phyloP scores from a whole-genome alignment of 1,140 invertebrate genomes.

The Homarus americanus region DNA sequence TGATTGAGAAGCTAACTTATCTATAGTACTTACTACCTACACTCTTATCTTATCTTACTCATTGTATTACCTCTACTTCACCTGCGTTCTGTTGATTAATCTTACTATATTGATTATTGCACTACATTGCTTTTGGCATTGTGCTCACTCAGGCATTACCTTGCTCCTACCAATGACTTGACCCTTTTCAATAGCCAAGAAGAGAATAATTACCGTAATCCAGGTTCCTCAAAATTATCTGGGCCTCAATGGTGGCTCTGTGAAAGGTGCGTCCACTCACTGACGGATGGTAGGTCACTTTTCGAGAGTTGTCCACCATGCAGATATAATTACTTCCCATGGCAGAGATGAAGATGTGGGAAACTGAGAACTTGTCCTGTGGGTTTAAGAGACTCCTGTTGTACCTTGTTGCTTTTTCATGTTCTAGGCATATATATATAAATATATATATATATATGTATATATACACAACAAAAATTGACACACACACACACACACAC shows the following conservation, averaged over 20 bases:
- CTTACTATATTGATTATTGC: too few species aligned
- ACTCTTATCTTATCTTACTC: too few species aligned
- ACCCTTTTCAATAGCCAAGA: too few species aligned
- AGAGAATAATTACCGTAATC: constrained; percentile 10
- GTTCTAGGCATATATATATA: neutral
- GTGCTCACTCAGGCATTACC: too few species aligned
- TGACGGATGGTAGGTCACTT: constrained; percentile 9
- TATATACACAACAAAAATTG: neutral
- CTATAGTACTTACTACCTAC: too few species aligned
- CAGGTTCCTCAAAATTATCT: neutral
- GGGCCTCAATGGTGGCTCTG: neutral
- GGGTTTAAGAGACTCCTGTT: too few species aligned
- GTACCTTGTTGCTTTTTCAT: too few species aligned
- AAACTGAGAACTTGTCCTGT: constrained; percentile 58
- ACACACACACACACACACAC: neutral
- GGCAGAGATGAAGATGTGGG: neutral
- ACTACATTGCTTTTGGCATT: too few species aligned
- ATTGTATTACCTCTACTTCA: too few species aligned
- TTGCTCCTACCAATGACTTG: too few species aligned
- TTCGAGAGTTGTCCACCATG: neutral
- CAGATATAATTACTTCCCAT: constrained; percentile 10
- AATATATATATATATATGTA: neutral
- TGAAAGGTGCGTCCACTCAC: neutral
- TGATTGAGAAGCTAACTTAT: too few species aligned
- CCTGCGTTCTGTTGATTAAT: too few species aligned